phyloP scores from a whole-genome alignment of 2,113 vertebrate genomes.

The Bolborhynchus lineola region DNA sequence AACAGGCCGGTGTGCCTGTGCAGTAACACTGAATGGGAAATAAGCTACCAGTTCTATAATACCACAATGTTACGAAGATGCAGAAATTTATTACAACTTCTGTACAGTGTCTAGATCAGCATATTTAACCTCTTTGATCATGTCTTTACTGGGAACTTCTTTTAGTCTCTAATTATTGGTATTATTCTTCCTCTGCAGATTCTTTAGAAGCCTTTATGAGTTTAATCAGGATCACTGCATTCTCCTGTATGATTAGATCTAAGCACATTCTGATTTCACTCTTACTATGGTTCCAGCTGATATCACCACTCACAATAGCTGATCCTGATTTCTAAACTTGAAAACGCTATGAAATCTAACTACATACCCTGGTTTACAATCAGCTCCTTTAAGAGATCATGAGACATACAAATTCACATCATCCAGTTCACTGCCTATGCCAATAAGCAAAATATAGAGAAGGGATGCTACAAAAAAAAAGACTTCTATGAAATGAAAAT shows the following conservation, averaged over 20 bases:
- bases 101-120: not conserved
- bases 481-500: not conserved
- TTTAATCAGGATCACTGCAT: not conserved
- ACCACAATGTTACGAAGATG: not conserved
- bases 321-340: not conserved
- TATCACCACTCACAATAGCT: not conserved
- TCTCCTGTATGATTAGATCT: not conserved
- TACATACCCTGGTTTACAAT: not conserved
- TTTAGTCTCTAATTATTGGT: not conserved
- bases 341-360: not conserved
- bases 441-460: not conserved
- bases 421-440: not conserved
- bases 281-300: not conserved
- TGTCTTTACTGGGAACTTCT: not conserved
- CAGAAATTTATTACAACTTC: not conserved
- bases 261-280: not conserved
- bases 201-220: not conserved
- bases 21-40: not conserved
- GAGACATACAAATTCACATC: not conserved
- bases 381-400: not conserved
- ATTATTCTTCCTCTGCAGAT: not conserved
- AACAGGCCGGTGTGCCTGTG: not conserved
- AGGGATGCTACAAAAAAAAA: not conserved
- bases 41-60: not conserved
- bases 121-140: constrained; percentile 4